Base-by-base conservation (phyloP, 2,113 vertebrate species). In the Pandion haliaetus region DNA sequence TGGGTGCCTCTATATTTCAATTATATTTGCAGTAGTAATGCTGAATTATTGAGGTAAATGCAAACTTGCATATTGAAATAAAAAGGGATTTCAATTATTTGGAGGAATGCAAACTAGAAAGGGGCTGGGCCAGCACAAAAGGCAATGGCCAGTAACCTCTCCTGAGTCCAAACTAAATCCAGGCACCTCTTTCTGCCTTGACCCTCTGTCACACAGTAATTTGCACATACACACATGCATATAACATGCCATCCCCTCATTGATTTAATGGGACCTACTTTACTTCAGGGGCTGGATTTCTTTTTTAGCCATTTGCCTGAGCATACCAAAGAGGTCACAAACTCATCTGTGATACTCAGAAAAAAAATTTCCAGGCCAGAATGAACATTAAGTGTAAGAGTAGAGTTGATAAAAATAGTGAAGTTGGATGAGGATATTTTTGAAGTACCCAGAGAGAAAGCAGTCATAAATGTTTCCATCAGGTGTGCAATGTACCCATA, bases 381-480 rank as follows among this genome's bases (percentile, higher is more conserved):
- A 91, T 83, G 78, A 87, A 70, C 62, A 90, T 89, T 59, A 83
- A 63, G 61, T 57, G 9, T 74, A 97, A 88, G 49, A 86, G 84
- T 28, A 11, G 58, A 94, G 63, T 49, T 87, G 89, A 89, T 92
- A 87, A 94, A 95, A 95, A 91, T 40, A 85, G 29, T 72, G 47
- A 50, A 65, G 84, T 59, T 90, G 59, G 50, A 93, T 72, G 74
- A 93, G 79, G 79, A 70, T 91, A 74, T 85, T 92, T 96, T 78
- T 91, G 45, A 86, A 82, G 29, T 80, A 61, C n/a, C 61, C 57
- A 76, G 71, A 94, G 55, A 81, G n/a, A 61, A 90, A 87, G 54
- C 52, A 80, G 86, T 88, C 94, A 96, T 77, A 94, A 94, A 91
- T 69, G 79, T 84, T 96, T 95, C 71, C 47, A 91, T 94, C 94